These are phyloP conservation scores for Anguilla japonica DNA, from an alignment of 2,113 vertebrate genomes.

Conservation along the genomic window DNA sequence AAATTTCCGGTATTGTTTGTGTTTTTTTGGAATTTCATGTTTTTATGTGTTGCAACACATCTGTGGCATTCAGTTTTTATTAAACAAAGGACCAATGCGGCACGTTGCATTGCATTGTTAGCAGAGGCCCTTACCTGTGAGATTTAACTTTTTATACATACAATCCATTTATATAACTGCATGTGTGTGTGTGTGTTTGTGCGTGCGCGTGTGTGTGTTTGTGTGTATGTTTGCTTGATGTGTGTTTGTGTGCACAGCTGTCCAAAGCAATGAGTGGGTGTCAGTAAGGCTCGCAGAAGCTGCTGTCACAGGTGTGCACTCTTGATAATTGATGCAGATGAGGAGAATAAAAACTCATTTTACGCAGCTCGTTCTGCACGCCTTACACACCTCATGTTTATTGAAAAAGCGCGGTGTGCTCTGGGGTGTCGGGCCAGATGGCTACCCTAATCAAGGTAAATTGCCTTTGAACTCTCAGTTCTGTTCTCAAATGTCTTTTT, in stretches of 20 bases:
- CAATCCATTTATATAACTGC: too few species aligned
- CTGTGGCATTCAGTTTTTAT: not conserved
- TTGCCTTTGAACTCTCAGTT: conserved; percentile 23
- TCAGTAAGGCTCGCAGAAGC: not conserved
- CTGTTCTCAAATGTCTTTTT: not conserved
- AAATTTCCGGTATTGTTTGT: too few species aligned
- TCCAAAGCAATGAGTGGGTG: not conserved
- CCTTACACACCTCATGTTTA: not conserved
- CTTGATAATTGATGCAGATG: conserved; percentile 8
- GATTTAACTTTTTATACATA: too few species aligned
- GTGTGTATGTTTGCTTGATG: too few species aligned
- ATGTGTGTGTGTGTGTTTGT: too few species aligned
- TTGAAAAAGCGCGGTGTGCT: not conserved
- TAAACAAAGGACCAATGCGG: not conserved
- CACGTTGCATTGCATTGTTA: not conserved
- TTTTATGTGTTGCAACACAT: not conserved
- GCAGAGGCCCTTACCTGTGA: too few species aligned
- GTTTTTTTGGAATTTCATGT: not conserved
- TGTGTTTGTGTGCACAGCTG: not conserved
- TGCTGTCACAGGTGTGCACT: conserved; percentile 14
- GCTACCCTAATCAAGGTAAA: conserved; percentile 29
- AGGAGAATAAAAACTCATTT: conserved; percentile 9
- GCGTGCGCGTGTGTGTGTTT: too few species aligned
- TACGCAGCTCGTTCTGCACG: not conserved
- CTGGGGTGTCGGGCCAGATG: conserved; percentile 20